Evolutionary conservation across 2,797 vertebrate genomes (phyloP), one percentile per base, ranked within the genome.

Genomic region (Lacerta agilis): DNA sequence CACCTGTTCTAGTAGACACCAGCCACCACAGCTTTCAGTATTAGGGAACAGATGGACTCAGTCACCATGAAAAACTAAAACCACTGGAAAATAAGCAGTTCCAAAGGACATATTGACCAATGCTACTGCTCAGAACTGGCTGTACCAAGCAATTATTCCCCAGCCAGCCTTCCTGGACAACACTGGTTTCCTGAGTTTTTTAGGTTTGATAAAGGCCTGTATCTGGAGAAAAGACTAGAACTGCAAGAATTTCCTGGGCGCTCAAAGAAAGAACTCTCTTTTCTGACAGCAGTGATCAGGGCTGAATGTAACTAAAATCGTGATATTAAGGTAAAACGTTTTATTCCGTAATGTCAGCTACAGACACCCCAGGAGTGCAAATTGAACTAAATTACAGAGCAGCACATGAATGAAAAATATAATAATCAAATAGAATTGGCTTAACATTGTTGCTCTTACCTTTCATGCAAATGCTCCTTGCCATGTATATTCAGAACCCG

Each of bases 361-460:
- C 49, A 83, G 84, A 92, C 89, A 81, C 76, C 88, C 66, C 61
- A 86, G 49, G 85, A 93, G 77, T 82, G 93, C 71, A 69, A 49
- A 88, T 89, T 86, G 87, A 66, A 79, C 36, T 85, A 85, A 94
- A 91, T 88, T 91, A 82, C 33, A 58, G 58, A 85, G 23, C 69
- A 25, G 4, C 18, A 25, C 72, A 73, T 91, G 88, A 88, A 92
- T 90, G 92, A 94, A 76, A 25, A 77, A 82, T 49, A 89, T 69
- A 45, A 87, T 88, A n/a, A 87, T 90, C 1, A 36, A 79, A 41
- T 85, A 55, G 36, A 94, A 88, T 64, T 85, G 66, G 38, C 0
- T 0, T 87, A 72, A 88, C 0, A 0, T 73, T 1, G 87, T 93
- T 2, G 6, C 73, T n/a, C 85, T 33, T 80, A 69, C 45, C 86